Percentiles rank a stretch among this genome's conserved stretches.
Conservation (phyloP, 2,797 vertebrate genomes). For the Acanthiza pusilla region DNA sequence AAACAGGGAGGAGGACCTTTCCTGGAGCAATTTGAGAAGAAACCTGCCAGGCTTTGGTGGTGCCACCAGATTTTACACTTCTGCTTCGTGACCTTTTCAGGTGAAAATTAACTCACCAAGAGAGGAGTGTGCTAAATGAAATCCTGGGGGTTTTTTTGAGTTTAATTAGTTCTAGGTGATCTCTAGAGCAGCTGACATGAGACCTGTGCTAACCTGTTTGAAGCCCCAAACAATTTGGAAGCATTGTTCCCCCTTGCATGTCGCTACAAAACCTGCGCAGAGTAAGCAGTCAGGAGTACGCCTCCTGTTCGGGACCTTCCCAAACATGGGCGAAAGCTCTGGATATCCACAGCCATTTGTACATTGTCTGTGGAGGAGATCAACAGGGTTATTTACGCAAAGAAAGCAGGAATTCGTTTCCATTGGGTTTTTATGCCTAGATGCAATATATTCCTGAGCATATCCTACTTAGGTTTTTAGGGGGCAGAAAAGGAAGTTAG, state of each 20-base stretch:
- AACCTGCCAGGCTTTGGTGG: background rate
- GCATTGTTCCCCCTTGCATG: background rate
- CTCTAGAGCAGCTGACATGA: conserved; percentile 17
- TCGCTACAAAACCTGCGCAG: background rate
- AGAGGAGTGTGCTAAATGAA: background rate
- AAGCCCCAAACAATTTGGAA: background rate
- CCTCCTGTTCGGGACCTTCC: background rate
- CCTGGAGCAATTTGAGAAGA: background rate
- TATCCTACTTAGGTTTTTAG: background rate
- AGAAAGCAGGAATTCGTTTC: background rate
- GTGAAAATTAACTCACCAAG: background rate
- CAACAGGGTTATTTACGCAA: background rate
- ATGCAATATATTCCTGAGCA: background rate
- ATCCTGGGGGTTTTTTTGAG: background rate
- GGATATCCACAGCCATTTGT: background rate
- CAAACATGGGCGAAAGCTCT: background rate
- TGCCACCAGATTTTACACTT: background rate
- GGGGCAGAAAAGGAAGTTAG: background rate
- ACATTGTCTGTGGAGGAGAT: background rate
- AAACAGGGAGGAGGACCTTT: background rate
- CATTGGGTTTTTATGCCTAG: background rate
- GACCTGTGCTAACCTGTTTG: conserved; percentile 3
- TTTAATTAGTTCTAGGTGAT: background rate
- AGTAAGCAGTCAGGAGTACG: background rate
- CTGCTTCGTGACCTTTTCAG: background rate